phyloP scores from a whole-genome alignment of 2,888 invertebrate genomes.

The Corythucha ciliata region DNA sequence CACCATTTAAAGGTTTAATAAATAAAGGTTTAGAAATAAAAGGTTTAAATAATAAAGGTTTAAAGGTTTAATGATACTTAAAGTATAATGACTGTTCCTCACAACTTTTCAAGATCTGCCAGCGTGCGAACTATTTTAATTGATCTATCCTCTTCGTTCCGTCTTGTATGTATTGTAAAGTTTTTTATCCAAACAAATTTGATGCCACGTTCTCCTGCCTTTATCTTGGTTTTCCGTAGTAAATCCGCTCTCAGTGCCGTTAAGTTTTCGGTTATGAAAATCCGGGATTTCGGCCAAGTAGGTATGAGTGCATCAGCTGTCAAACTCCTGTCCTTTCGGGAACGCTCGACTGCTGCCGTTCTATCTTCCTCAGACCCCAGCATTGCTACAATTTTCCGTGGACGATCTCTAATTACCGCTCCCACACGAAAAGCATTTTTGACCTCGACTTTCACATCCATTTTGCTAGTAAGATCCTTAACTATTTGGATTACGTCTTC shows the following conservation, averaged over 20 bases:
- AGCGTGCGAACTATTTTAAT: no score
- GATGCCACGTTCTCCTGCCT: background rate
- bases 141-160: no score
- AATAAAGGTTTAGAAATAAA: no score
- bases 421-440: constrained; percentile 8
- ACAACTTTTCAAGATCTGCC: no score
- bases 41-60: no score
- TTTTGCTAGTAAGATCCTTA: background rate
- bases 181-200: background rate
- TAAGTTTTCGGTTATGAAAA: background rate
- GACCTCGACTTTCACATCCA: background rate
- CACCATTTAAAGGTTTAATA: no score
- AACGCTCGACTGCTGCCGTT: background rate
- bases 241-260: background rate
- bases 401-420: background rate
- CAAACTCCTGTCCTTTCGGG: background rate
- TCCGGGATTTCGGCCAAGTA: background rate
- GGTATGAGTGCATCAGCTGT: background rate
- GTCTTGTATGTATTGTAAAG: no score
- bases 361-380: constrained; percentile 1
- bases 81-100: no score
- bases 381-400: constrained; percentile 8
- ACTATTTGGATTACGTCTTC: constrained; percentile 5
- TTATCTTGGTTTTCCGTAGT: background rate
- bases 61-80: no score